Evolutionary conservation across 2,113 vertebrate species (phyloP).

Genomic region (Pachycephala philippinensis): DNA sequence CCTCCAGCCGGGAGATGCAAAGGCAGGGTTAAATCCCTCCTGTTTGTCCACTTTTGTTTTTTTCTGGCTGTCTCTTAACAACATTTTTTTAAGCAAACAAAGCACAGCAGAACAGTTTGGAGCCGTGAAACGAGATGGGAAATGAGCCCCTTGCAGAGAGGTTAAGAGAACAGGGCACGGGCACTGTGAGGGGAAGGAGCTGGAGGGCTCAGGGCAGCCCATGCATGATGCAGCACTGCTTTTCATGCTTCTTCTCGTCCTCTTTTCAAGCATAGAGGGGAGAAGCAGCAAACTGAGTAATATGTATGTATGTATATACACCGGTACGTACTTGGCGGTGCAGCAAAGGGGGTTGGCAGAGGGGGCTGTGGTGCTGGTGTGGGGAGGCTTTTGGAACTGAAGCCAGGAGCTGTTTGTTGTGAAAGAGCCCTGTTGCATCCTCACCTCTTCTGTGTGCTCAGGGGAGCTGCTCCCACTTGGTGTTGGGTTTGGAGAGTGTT

Average conservation of each 20-base stretch:
- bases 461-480: background rate
- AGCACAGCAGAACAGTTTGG: background rate
- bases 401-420: background rate
- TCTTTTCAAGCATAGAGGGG: background rate
- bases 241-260: fast-evolving
- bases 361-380: fast-evolving
- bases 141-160: background rate
- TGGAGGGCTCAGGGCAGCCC: background rate
- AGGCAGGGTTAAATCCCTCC: background rate
- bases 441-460: background rate
- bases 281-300: background rate
- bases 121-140: background rate
- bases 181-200: background rate
- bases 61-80: background rate
- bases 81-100: background rate
- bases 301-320: fast-evolving
- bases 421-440: background rate
- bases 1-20: background rate
- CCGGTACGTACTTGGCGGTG: background rate
- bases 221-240: background rate
- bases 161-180: background rate
- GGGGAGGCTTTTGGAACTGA: background rate
- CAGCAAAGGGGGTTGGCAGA: background rate
- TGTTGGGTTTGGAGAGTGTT: background rate
- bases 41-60: background rate